phyloP scores from a whole-genome alignment of 2,113 vertebrate species.

The Mormyrus lacerda region DNA sequence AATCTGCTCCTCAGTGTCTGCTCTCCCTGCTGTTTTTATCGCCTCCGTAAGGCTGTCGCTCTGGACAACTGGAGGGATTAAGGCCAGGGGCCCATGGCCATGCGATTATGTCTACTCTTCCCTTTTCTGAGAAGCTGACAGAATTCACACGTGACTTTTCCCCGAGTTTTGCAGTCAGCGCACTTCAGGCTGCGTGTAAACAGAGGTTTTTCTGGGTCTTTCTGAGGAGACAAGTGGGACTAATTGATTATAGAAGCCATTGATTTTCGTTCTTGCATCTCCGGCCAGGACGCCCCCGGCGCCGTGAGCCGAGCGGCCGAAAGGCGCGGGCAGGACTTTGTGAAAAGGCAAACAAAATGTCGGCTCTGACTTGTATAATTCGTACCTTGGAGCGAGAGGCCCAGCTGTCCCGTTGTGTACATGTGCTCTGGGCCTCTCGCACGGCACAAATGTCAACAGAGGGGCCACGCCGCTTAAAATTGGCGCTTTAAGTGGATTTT shows the following conservation, averaged over 20 bases:
- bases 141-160: neutral
- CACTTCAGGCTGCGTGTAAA: neutral
- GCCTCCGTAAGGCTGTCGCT: neutral
- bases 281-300: neutral
- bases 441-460: neutral
- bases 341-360: neutral
- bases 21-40: neutral
- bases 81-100: neutral
- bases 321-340: neutral
- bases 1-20: neutral
- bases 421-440: neutral
- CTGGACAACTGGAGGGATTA: neutral
- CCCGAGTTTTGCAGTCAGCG: neutral
- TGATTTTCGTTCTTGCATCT: neutral
- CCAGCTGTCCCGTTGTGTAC: neutral
- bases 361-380: neutral
- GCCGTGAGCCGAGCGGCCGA: neutral
- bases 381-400: neutral
- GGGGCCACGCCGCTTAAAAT: neutral
- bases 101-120: neutral
- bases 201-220: neutral
- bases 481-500: neutral
- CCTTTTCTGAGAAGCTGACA: neutral
- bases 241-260: neutral
- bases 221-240: neutral